phyloP scores from a whole-genome alignment of 2,888 invertebrate species.

The Drosophila kuntzei region DNA sequence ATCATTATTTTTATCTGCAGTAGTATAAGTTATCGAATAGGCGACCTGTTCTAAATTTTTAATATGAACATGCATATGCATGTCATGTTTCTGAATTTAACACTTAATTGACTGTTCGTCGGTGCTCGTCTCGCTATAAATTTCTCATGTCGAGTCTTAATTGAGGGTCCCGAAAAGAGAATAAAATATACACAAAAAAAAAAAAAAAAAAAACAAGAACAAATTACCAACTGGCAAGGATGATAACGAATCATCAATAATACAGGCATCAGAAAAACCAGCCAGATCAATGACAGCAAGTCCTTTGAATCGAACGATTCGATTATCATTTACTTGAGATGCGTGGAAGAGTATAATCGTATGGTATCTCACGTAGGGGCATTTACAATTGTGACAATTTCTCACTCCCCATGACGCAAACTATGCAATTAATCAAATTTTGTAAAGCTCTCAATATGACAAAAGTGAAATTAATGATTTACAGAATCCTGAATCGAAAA shows the following conservation, averaged over 20 bases:
- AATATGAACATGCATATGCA: constrained; percentile 30
- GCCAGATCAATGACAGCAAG: constrained; percentile 42
- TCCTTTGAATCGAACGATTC: constrained; percentile 22
- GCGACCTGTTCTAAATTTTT: constrained; percentile 6
- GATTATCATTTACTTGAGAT: constrained; percentile 13
- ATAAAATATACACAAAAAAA: too few relatives aligned
- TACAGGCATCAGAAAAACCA: constrained; percentile 19
- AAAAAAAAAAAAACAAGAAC: neutral
- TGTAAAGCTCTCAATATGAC: constrained; percentile 75
- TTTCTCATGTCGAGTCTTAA: constrained; percentile 29
- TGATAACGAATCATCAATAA: constrained; percentile 43
- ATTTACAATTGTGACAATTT: constrained; percentile 70
- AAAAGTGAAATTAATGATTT: constrained; percentile 79
- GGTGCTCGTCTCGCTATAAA: constrained; percentile 6
- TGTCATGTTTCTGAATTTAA: constrained; percentile 34
- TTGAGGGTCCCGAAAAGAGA: constrained; percentile 34
- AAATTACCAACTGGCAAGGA: constrained; percentile 23
- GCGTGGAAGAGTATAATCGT: neutral
- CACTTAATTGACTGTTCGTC: constrained; percentile 24
- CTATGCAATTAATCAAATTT: constrained; percentile 69
- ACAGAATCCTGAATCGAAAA: constrained; percentile 37
- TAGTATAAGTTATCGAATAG: too few relatives aligned
- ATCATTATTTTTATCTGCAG: too few relatives aligned
- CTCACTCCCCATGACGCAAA: constrained; percentile 65
- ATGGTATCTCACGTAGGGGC: constrained; percentile 31